Evolutionary conservation across 2,113 vertebrate species (phyloP).

Genomic region (Tenebrosternarchus preto): DNA sequence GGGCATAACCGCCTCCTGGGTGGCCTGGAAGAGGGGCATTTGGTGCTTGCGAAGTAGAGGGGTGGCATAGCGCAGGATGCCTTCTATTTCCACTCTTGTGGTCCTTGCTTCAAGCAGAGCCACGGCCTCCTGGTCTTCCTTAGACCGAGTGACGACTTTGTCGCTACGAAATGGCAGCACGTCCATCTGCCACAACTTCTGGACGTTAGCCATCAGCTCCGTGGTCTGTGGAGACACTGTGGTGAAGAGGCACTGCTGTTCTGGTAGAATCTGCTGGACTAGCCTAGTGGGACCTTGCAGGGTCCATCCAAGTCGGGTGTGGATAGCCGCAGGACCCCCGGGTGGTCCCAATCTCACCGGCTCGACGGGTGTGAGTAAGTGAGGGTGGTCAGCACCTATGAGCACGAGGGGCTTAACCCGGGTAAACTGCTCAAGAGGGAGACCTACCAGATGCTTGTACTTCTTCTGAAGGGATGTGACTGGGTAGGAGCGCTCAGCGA

Average conservation of each 20-base stretch:
- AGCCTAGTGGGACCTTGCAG: neutral
- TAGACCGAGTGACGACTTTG: no score
- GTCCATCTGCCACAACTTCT: no score
- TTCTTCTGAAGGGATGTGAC: no score
- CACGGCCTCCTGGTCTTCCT: neutral
- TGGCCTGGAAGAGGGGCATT: no score
- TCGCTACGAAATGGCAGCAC: no score
- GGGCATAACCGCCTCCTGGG: no score
- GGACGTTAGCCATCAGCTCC: neutral
- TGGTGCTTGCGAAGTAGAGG: no score
- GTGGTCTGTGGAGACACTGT: neutral
- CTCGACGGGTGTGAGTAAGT: neutral
- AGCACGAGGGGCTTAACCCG: neutral
- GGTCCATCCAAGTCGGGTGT: neutral
- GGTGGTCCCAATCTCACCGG: neutral
- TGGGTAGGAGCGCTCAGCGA: no score
- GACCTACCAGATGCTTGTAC: neutral
- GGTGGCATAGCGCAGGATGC: neutral
- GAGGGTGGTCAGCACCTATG: neutral
- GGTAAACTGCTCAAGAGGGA: neutral
- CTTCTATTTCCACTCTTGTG: neutral
- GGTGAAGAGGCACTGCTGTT: neutral
- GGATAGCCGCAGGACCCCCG: neutral
- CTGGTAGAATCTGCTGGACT: neutral
- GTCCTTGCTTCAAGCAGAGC: neutral